These are phyloP conservation scores for Danio rerio DNA, from an alignment of 2,113 vertebrate species.

Conservation along the genomic window DNA sequence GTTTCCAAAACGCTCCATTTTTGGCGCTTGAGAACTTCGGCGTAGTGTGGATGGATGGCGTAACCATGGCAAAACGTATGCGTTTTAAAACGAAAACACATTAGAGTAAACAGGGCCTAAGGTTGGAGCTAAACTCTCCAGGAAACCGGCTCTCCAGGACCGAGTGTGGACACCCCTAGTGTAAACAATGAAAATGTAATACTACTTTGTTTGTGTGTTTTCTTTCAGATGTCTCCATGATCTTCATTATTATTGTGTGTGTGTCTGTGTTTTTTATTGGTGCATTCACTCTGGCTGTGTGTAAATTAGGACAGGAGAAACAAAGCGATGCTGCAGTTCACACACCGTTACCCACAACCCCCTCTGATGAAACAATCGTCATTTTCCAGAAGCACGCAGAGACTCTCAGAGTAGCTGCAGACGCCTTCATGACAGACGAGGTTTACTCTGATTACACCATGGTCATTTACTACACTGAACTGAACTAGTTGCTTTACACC, in stretches of 20 bases:
- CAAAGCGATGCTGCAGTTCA: background rate
- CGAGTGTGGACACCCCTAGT: no score
- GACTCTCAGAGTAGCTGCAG: constrained; percentile 1
- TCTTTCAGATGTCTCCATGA: background rate
- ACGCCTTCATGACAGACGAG: background rate
- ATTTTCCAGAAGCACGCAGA: background rate
- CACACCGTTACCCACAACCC: background rate
- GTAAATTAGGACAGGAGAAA: background rate
- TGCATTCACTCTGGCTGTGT: background rate
- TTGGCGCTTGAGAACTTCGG: no score
- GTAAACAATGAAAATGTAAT: no score
- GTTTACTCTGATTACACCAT: background rate
- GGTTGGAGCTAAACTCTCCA: no score
- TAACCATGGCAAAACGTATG: no score
- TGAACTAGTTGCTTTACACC: background rate
- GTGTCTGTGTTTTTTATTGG: background rate
- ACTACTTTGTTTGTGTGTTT: background rate
- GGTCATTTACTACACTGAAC: background rate
- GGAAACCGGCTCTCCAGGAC: no score
- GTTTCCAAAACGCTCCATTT: no score
- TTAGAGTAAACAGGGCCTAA: no score
- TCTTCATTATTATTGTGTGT: background rate
- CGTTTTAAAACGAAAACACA: no score
- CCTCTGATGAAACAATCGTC: background rate
- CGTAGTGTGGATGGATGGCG: no score